Conservation (phyloP, 2,888 invertebrate species). For the Himalopsyche anomala region DNA sequence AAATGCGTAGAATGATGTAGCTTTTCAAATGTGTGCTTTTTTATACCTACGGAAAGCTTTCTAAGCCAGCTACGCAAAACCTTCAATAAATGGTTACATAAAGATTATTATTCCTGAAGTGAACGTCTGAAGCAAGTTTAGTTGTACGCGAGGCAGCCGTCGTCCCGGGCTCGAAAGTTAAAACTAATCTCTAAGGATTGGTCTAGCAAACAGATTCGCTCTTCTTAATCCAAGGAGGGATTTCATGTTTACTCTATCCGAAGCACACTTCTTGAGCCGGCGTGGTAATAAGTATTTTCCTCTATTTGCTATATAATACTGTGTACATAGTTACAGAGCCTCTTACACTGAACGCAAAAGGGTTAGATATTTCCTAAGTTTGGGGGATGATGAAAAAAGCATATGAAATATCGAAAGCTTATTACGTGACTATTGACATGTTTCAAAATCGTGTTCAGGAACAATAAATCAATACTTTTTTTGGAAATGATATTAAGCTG, state of each 20-base stretch:
- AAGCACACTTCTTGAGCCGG: neutral
- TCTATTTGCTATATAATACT: neutral
- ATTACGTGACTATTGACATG: too few relatives aligned
- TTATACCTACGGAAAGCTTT: neutral
- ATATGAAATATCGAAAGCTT: too few relatives aligned
- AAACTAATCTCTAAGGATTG: slow-evolving; percentile 26
- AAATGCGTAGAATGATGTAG: too few relatives aligned
- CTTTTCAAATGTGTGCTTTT: neutral
- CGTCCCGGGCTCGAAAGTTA: slow-evolving; percentile 21
- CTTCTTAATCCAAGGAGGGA: slow-evolving; percentile 14
- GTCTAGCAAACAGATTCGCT: slow-evolving; percentile 16
- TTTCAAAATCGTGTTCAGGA: too few relatives aligned
- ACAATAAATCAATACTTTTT: too few relatives aligned
- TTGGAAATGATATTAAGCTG: too few relatives aligned
- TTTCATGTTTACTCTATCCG: slow-evolving; percentile 11
- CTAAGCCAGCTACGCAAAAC: neutral
- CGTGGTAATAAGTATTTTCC: slow-evolving; percentile 20
- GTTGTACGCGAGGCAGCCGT: slow-evolving; percentile 30
- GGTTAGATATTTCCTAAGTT: too few relatives aligned
- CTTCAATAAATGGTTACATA: slow-evolving; percentile 15
- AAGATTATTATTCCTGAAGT: slow-evolving; percentile 6
- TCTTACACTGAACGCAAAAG: too few relatives aligned
- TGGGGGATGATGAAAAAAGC: too few relatives aligned
- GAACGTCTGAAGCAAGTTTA: neutral
- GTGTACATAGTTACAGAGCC: too few relatives aligned